These are phyloP conservation scores for Dreissena polymorpha DNA, from an alignment of 1,140 invertebrate species.

Conservation along the genomic window DNA sequence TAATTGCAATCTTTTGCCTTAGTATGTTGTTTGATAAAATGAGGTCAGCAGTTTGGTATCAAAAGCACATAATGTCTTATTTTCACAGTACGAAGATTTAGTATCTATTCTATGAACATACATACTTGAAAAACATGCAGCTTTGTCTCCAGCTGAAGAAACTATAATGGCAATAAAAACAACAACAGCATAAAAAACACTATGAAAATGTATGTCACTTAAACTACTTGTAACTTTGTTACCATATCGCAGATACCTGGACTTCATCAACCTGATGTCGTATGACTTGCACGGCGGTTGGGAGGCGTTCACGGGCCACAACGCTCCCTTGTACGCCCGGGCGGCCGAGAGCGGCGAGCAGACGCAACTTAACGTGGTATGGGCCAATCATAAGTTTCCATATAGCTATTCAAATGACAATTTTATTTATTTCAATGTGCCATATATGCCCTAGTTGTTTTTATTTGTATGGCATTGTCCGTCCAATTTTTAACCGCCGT, in stretches of 20 bases:
- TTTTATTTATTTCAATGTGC: not conserved
- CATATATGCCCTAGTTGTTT: not conserved
- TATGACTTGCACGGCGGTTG: slow-evolving; percentile 96
- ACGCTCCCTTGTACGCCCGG: slow-evolving; percentile 73
- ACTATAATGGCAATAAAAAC: no score
- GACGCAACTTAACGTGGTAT: slow-evolving; percentile 54
- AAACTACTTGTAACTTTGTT: no score
- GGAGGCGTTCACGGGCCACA: slow-evolving; percentile 90
- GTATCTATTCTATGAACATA: no score
- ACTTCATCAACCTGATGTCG: slow-evolving; percentile 95
- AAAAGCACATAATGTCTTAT: no score
- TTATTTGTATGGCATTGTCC: not conserved
- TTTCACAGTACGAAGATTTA: no score
- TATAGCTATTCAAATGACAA: not conserved
- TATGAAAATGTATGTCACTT: not conserved
- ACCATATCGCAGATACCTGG: slow-evolving; percentile 85
- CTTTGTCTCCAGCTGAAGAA: no score
- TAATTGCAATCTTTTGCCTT: no score
- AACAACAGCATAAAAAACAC: not conserved
- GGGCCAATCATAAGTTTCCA: not conserved
- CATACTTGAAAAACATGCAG: no score
- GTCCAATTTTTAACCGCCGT: no score
- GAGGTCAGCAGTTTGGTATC: no score
- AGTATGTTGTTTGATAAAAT: no score
- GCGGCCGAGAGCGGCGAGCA: slow-evolving; percentile 60